A percentile compares a stretch with the other conserved stretches of the same genome.
These are phyloP conservation scores for Lepus oiostolus DNA, from an alignment of 2,797 vertebrate genomes.

Conservation along the genomic window DNA sequence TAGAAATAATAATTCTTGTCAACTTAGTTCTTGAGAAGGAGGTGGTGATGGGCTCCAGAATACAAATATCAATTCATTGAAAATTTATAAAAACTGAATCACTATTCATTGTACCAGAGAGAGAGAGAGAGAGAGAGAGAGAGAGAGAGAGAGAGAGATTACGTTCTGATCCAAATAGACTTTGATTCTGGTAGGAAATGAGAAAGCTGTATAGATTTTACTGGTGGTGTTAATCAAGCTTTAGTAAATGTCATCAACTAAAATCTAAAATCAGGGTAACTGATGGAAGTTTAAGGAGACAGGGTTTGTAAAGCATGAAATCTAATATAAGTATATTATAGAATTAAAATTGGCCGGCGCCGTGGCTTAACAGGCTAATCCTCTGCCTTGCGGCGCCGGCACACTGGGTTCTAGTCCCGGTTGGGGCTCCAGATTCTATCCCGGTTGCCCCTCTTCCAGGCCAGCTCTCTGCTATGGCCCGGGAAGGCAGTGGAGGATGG, in stretches of 20 bases:
- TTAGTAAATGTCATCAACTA: background rate
- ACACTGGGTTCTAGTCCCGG: too few species aligned
- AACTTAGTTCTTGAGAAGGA: constrained; percentile 31
- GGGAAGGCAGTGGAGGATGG: too few species aligned
- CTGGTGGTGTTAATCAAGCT: background rate
- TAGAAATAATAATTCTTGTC: background rate
- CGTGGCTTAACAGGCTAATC: too few species aligned
- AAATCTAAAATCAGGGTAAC: background rate
- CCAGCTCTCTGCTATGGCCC: too few species aligned
- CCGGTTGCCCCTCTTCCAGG: too few species aligned
- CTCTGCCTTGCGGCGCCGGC: too few species aligned
- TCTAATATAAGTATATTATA: too few species aligned
- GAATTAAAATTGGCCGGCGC: background rate
- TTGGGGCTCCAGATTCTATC: too few species aligned
- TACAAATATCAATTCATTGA: background rate
- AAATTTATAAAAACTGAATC: background rate
- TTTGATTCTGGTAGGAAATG: constrained; percentile 18
- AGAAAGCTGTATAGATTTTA: background rate
- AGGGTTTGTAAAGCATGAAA: background rate
- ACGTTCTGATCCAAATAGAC: background rate
- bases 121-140: background rate
- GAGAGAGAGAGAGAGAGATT: background rate
- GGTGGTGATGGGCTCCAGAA: background rate
- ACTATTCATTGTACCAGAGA: background rate
- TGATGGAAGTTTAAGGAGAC: background rate